A percentile compares a stretch with the other conserved stretches of the same genome.
phyloP scores from a whole-genome alignment of 2,888 invertebrate species.

The Hirtodrosophila cameraria region DNA sequence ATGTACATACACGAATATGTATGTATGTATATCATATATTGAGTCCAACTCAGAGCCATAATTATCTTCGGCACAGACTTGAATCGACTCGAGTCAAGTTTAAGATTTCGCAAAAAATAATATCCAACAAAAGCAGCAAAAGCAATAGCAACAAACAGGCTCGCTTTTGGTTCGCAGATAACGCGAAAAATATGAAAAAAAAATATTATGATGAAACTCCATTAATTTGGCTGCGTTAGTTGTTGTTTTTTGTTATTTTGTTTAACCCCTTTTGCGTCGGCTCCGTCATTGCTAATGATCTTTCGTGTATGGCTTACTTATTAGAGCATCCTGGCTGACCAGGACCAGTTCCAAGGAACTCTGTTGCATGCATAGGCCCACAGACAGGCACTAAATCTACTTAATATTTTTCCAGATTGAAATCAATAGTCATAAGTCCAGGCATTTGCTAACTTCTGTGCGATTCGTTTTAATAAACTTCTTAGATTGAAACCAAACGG shows the following conservation, averaged over 20 bases:
- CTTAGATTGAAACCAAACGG: conserved; percentile 38
- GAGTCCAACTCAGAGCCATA: conserved; percentile 44
- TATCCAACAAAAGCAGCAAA: conserved; percentile 51
- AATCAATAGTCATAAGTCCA: conserved; percentile 3
- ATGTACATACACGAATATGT: neutral
- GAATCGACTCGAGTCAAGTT: conserved; percentile 35
- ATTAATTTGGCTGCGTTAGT: conserved; percentile 69
- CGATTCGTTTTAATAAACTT: conserved; percentile 66
- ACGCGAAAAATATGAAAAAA: conserved; percentile 32
- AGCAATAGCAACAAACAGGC: conserved; percentile 30
- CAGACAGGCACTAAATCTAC: conserved; percentile 52
- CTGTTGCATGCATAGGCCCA: conserved; percentile 26
- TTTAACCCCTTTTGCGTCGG: conserved; percentile 37
- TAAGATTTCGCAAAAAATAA: conserved; percentile 76
- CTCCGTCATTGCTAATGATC: conserved; percentile 79
- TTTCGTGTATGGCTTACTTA: conserved; percentile 77
- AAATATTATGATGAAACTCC: conserved; percentile 76
- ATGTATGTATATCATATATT: conserved; percentile 6
- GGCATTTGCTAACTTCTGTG: conserved; percentile 31
- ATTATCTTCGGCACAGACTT: conserved; percentile 67
- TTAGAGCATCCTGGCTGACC: conserved; percentile 40
- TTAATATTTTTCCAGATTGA: conserved; percentile 33
- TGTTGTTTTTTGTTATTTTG: conserved; percentile 35
- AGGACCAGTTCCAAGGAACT: conserved; percentile 78
- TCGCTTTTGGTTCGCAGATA: conserved; percentile 47